Conservation (phyloP, 2,888 invertebrate genomes). For the Platycheirus albimanus region DNA sequence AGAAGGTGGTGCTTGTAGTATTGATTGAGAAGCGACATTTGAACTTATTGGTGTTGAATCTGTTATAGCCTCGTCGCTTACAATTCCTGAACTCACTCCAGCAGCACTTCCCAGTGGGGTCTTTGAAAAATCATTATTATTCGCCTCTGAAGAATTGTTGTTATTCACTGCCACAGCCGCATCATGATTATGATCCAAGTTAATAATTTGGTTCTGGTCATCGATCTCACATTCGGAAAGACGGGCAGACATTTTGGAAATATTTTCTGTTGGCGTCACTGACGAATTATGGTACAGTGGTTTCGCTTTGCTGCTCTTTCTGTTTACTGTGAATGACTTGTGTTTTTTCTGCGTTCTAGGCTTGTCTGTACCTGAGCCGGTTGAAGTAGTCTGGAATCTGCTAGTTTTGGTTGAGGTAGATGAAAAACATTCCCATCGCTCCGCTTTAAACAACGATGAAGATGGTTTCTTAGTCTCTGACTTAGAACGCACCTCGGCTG, state of each 20-base stretch:
- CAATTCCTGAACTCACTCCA: slow-evolving; percentile 11
- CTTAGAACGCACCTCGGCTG: slow-evolving; percentile 82
- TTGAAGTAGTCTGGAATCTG: slow-evolving; percentile 21
- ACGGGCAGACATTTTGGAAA: slow-evolving; percentile 25
- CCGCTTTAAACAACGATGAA: slow-evolving; percentile 31
- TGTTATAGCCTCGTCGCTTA: slow-evolving; percentile 24
- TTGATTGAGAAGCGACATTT: slow-evolving; percentile 41
- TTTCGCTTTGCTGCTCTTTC: slow-evolving; percentile 48
- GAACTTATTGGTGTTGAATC: slow-evolving; percentile 40
- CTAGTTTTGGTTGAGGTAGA: slow-evolving; percentile 58
- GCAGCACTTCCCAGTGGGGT: slow-evolving; percentile 9
- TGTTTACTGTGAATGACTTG: slow-evolving; percentile 21
- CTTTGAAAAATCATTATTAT: slow-evolving; percentile 58
- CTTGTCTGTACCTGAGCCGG: slow-evolving; percentile 26
- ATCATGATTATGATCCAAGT: slow-evolving; percentile 12
- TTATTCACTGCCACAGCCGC: slow-evolving; percentile 48
- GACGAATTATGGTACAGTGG: not conserved
- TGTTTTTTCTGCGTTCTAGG: slow-evolving; percentile 49
- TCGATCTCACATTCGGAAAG: slow-evolving; percentile 35
- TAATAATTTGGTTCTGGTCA: slow-evolving; percentile 65
- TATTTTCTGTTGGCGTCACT: slow-evolving; percentile 19
- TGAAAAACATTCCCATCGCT: slow-evolving; percentile 37
- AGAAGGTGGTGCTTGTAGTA: slow-evolving; percentile 75
- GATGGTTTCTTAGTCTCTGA: slow-evolving; percentile 83
- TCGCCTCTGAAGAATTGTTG: slow-evolving; percentile 46